Evolutionary conservation across 2,888 invertebrate species (phyloP), one percentile per base, ranked within the genome.

Genomic region (Steinernema carpocapsae): DNA sequence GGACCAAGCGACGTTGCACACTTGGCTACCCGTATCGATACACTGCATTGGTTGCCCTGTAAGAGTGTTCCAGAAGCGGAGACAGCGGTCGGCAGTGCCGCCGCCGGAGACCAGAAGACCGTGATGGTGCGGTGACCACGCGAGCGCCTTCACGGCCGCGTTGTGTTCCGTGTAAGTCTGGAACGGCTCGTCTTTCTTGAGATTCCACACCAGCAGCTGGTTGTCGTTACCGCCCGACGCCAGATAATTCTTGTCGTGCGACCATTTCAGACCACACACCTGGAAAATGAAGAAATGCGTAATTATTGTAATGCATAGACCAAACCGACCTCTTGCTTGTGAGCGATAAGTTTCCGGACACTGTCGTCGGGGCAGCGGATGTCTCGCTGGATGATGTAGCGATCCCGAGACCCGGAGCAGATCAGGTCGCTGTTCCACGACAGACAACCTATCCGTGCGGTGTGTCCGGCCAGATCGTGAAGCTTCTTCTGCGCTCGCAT

Each of bases 181-280:
- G 73, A 96, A 93, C 19, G 77, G 81, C 70, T 83, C 81, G 64
- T 76, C 71, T 2, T 93, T 89, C 87, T 94, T 94, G 90, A 94
- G 91, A 88, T 92, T 92, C 95, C 95, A 96, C 7, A 96, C 94
- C 88, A 94, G 93, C 72, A 96, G 91, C 86, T 94, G 92, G 90
- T 96, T 96, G 89, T 99, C 99, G 89, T 99, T 99, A 73, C 97
- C 99, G 45, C 99, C 99, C 45, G 96, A 96, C 0, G 99, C 99
- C 74, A 99, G 90, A 88, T 94, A 94, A 89, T 95, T 94, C 83
- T 94, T 94, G 89, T 99, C 97, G 0, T 96, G 95, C 0, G 97
- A 97, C 97, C 97, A 97, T 88, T 97, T 97, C 70, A 99, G 90
- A 0, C 97, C 97, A 89, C 97, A 97, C 72, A 91, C 91, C 90